Percentiles rank a stretch among this genome's conserved stretches.
phyloP scores from a whole-genome alignment of 2,113 vertebrate species.

The Salvelinus alpinus region DNA sequence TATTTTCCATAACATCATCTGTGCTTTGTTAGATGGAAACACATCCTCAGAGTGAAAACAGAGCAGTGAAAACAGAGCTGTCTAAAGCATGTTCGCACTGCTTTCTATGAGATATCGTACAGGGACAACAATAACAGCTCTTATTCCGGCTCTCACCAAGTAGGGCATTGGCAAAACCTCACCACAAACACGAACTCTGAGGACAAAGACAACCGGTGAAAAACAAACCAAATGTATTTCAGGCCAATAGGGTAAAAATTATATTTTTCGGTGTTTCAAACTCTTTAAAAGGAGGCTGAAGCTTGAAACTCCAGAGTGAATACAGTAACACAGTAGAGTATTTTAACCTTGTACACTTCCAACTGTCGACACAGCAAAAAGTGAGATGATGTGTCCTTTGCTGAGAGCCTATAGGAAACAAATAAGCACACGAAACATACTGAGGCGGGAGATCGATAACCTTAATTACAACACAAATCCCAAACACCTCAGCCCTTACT shows the following conservation, averaged over 20 bases:
- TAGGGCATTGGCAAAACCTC: constrained; percentile 42
- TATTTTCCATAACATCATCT: constrained; percentile 16
- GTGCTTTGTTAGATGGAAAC: constrained; percentile 18
- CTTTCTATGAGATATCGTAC: constrained; percentile 47
- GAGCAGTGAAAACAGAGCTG: constrained; percentile 31
- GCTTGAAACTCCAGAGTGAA: constrained; percentile 3
- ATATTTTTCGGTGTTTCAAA: constrained; percentile 26
- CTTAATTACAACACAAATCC: constrained; percentile 47
- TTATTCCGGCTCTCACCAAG: constrained; percentile 47
- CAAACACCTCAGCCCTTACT: constrained; percentile 16
- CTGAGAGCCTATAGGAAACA: constrained; percentile 15
- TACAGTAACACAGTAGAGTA: constrained; percentile 6
- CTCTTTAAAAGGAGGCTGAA: neutral
- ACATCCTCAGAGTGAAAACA: neutral
- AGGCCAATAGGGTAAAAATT: constrained; percentile 51
- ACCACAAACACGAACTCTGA: constrained; percentile 37
- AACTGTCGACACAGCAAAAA: neutral
- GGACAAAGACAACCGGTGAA: constrained; percentile 54
- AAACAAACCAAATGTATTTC: constrained; percentile 53
- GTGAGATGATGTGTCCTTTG: constrained; percentile 1
- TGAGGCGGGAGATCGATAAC: constrained; percentile 33
- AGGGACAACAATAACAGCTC: constrained; percentile 58
- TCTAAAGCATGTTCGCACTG: constrained; percentile 47
- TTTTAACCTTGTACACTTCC: constrained; percentile 20
- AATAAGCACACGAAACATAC: constrained; percentile 30